Base-by-base conservation (phyloP, 1,140 invertebrate species). In the Temnothorax longispinosus region DNA sequence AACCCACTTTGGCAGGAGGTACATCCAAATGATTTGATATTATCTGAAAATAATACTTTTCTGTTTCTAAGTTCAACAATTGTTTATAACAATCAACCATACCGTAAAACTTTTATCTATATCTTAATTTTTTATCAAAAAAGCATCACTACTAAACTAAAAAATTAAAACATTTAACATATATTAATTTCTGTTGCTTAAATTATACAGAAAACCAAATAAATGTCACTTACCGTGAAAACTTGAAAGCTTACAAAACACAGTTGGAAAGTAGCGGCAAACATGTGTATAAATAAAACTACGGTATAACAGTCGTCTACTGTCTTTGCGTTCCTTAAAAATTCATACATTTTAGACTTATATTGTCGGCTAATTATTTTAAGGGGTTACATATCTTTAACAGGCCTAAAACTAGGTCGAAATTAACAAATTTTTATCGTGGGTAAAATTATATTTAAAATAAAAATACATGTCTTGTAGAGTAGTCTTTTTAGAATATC, bases 281-380 rank as follows among this genome's bases (percentile, higher is more conserved):
- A 0, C 44, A 91, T 60, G 3, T 91, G 85, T 0, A 82, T 5
- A 3, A 91, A 50, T 32, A 93, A 56, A 0, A 91, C 60, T 8
- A 6, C 15, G 11, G 64, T 93, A 15, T 91, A 92, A 7, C 75
- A 91, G 0, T 87, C 27, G 11, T 88, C 80, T n/a, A 92, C 88
- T 4, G 13, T 75, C 0, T n/a, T 50, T 0, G 75, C 88, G 1
- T 74, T 64, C 77, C 69, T 91, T 64, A 3, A 67, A 76, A 50
- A 72, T 69, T 69, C 7, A 47, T 27, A 27, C 5, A 69, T 21
- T 69, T 38, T 0, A 8, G n/a, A 38, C 2, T n/a, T 10, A n/a
- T 11, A n/a, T 64, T 64, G 38, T n/a, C 3, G 7, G 38, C 0
- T 62, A 32, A 62, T 32, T 32, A 38, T 27, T 27, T 27, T 27